These are phyloP conservation scores for Epistrophe grossulariae DNA, from an alignment of 2,888 invertebrate species.

Conservation along the genomic window DNA sequence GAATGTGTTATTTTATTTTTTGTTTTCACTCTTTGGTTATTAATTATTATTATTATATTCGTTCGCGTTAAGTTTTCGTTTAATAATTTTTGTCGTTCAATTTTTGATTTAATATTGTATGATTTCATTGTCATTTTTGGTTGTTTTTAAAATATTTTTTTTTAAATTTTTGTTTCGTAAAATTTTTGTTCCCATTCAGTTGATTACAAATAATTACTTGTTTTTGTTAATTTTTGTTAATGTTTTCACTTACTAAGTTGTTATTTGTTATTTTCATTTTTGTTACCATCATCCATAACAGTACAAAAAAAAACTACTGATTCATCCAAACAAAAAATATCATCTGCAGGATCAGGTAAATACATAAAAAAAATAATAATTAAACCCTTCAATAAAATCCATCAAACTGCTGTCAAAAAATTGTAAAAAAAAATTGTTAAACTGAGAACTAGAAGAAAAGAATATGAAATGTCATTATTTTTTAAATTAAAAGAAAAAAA, in stretches of 20 bases:
- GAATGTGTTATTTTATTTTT: slow-evolving; percentile 68
- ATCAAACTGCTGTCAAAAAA: slow-evolving; percentile 60
- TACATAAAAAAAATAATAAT: slow-evolving; percentile 5
- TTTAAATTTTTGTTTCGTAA: slow-evolving; percentile 24
- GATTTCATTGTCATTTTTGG: slow-evolving; percentile 26
- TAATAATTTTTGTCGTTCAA: slow-evolving; percentile 68
- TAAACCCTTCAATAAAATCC: slow-evolving; percentile 12
- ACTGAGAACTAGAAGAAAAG: slow-evolving; percentile 69
- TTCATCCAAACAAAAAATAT: slow-evolving; percentile 8
- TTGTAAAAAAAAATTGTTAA: slow-evolving; percentile 45
- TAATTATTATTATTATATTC: slow-evolving; percentile 47
- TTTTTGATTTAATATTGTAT: slow-evolving; percentile 31
- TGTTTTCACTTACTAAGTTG: slow-evolving; percentile 62
- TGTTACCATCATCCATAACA: slow-evolving; percentile 44
- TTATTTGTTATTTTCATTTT: slow-evolving; percentile 70
- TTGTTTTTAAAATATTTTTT: slow-evolving; percentile 1
- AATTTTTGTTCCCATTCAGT: slow-evolving; percentile 39
- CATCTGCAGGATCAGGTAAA: slow-evolving; percentile 18
- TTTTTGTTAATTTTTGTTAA: slow-evolving; percentile 54
- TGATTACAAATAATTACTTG: slow-evolving; percentile 40
- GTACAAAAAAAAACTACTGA: slow-evolving; percentile 32
- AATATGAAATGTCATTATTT: slow-evolving; percentile 54
- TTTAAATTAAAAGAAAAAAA: slow-evolving; percentile 14
- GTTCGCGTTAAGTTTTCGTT: slow-evolving; percentile 70
- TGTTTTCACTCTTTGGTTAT: slow-evolving; percentile 75